phyloP scores from a whole-genome alignment of 2,113 vertebrate species.

The Pygoscelis antarcticus region DNA sequence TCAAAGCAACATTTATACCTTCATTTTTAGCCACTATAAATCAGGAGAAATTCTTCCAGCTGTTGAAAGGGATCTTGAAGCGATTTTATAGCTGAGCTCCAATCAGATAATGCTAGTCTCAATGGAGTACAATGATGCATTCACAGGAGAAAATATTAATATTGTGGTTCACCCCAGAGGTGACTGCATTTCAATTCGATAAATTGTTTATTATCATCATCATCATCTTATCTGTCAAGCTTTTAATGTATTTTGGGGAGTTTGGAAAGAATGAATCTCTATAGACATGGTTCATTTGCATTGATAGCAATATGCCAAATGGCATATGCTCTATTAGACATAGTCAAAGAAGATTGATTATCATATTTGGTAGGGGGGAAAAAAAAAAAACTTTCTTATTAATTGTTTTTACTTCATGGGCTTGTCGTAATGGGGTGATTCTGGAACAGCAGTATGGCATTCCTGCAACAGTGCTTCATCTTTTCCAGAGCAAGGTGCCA shows the following conservation, averaged over 20 bases:
- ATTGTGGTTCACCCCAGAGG: neutral
- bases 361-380: accelerated
- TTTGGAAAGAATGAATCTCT: neutral
- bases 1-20: neutral
- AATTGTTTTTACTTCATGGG: neutral
- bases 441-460: neutral
- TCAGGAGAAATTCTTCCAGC: neutral
- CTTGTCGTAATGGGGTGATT: neutral
- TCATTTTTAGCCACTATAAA: neutral
- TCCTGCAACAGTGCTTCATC: neutral
- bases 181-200: conserved; percentile 19
- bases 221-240: neutral
- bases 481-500: neutral
- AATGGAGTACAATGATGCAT: neutral
- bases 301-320: neutral
- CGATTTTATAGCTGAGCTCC: neutral
- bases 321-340: neutral
- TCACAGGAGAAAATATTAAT: neutral
- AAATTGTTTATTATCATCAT: neutral
- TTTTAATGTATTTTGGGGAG: neutral
- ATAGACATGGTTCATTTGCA: neutral
- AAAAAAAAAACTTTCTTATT: neutral
- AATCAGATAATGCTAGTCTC: neutral
- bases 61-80: neutral
- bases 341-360: neutral